These are phyloP conservation scores for Ecliptopera silaceata DNA, from an alignment of 2,888 invertebrate species.

Conservation along the genomic window DNA sequence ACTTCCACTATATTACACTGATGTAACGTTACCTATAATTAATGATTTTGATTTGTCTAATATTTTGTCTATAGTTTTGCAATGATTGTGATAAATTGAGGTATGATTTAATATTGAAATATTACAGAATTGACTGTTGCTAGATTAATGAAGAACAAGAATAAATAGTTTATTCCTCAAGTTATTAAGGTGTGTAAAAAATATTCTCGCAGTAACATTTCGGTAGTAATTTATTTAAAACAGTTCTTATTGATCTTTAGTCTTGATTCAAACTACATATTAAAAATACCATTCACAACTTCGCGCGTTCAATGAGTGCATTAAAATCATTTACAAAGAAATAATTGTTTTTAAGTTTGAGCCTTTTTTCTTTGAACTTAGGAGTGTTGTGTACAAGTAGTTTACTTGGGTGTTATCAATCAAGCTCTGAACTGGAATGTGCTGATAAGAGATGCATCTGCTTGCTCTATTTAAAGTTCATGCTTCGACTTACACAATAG, in stretches of 20 bases:
- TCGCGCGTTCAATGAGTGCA: constrained; percentile 3
- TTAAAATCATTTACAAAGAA: background rate
- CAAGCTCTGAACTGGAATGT: constrained; percentile 32
- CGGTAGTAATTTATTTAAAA: too few species aligned
- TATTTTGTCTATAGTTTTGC: constrained; percentile 35
- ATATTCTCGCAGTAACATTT: too few species aligned
- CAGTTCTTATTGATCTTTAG: too few species aligned
- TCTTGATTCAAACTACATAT: background rate
- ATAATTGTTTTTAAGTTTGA: background rate
- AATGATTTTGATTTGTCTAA: constrained; percentile 36
- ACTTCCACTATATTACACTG: constrained; percentile 27
- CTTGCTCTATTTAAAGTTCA: constrained; percentile 39
- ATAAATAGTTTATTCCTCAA: too few species aligned
- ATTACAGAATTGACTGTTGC: too few species aligned
- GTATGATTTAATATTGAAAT: constrained; percentile 14
- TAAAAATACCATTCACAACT: constrained; percentile 1
- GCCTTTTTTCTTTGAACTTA: background rate
- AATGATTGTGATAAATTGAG: constrained; percentile 30
- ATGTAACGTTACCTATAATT: constrained; percentile 36
- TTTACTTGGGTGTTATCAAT: constrained; percentile 35
- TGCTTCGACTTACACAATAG: background rate
- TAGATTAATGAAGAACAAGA: too few species aligned
- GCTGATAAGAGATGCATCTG: constrained; percentile 38
- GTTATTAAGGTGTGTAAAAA: too few species aligned
- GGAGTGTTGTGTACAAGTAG: constrained; percentile 20